Evolutionary conservation across 1,140 invertebrate species (phyloP).

Genomic region (Chlorops oryzae): DNA sequence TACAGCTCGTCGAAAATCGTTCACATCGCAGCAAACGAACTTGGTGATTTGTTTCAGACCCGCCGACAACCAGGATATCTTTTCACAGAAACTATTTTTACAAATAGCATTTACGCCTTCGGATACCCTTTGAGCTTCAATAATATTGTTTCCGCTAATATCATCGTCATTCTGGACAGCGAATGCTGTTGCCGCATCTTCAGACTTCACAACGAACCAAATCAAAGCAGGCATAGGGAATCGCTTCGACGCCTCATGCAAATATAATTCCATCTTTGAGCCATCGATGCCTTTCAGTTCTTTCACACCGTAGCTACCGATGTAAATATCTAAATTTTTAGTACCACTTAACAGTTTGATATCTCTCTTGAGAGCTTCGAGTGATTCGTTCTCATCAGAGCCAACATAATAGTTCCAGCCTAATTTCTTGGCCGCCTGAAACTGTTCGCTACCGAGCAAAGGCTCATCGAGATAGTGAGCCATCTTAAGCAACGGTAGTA

Average conservation of each 20-base stretch:
- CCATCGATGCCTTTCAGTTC: background rate
- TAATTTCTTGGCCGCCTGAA: slow-evolving; percentile 11
- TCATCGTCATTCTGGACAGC: slow-evolving; percentile 10
- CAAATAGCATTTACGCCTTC: no score
- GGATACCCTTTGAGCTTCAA: no score
- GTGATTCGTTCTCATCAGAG: slow-evolving; percentile 1
- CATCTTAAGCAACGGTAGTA: background rate
- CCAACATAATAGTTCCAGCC: slow-evolving; percentile 16
- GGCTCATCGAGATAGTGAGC: slow-evolving; percentile 10
- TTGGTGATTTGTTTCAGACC: no score
- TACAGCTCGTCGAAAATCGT: no score
- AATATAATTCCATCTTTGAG: slow-evolving; percentile 11
- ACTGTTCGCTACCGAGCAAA: slow-evolving; percentile 9
- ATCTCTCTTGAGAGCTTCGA: slow-evolving; percentile 8
- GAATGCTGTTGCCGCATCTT: slow-evolving; percentile 11
- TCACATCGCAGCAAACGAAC: no score
- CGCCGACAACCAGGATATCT: no score
- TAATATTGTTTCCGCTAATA: no score
- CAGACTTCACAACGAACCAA: slow-evolving; percentile 11
- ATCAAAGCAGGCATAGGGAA: slow-evolving; percentile 13
- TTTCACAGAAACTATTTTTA: no score
- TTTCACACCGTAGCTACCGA: slow-evolving; percentile 8
- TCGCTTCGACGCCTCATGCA: slow-evolving; percentile 2
- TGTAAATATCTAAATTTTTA: slow-evolving; percentile 10
- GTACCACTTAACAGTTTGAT: background rate